phyloP scores from a whole-genome alignment of 2,888 invertebrate species.

The Embidobia sp. region DNA sequence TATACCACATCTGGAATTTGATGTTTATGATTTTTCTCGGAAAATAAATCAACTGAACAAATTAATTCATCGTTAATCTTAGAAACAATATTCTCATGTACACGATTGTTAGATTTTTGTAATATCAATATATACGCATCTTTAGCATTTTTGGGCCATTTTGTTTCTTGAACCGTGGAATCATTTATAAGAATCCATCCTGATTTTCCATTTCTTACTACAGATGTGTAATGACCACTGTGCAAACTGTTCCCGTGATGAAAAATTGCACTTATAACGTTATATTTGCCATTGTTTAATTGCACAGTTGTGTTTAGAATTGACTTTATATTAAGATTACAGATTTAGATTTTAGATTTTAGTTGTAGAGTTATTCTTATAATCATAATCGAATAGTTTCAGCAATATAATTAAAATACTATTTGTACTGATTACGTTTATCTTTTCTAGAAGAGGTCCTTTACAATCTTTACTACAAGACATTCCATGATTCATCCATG shows the following conservation, averaged over 20 bases:
- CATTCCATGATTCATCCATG: neutral
- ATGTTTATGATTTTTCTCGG: too few relatives aligned
- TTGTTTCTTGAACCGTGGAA: neutral
- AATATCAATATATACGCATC: slow-evolving; percentile 12
- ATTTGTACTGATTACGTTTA: neutral
- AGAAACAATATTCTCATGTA: too few relatives aligned
- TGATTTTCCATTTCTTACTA: neutral
- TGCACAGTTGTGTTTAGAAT: neutral
- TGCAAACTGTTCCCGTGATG: slow-evolving; percentile 1
- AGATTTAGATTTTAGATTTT: neutral
- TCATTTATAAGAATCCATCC: slow-evolving; percentile 14
- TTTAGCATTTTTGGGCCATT: slow-evolving; percentile 5
- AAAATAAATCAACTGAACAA: too few relatives aligned
- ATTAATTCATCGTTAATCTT: too few relatives aligned
- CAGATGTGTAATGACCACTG: slow-evolving; percentile 9
- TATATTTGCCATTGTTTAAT: slow-evolving; percentile 1
- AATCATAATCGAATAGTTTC: slow-evolving; percentile 1
- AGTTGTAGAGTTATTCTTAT: too few relatives aligned
- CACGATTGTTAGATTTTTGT: neutral
- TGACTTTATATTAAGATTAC: neutral
- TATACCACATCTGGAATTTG: too few relatives aligned
- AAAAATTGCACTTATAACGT: slow-evolving; percentile 12
- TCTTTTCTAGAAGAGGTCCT: neutral
- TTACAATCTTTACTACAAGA: neutral
- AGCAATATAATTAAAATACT: slow-evolving; percentile 3